A percentile compares a stretch with the other conserved stretches of the same genome.
phyloP scores from a whole-genome alignment of 2,113 vertebrate genomes.

The Syrmaticus mikado region DNA sequence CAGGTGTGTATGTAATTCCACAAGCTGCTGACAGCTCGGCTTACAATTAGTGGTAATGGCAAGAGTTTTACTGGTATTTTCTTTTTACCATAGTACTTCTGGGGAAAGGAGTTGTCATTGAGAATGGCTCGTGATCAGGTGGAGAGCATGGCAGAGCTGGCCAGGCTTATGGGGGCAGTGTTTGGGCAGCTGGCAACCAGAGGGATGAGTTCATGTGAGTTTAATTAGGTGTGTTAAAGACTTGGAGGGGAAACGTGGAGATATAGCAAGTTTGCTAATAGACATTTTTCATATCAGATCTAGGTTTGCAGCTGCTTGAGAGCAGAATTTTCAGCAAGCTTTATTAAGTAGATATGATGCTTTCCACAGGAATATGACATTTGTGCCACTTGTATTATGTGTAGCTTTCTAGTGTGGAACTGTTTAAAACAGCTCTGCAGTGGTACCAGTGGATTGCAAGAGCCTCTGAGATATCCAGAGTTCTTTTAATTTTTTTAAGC shows the following conservation, averaged over 20 bases:
- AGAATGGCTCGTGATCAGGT: not conserved
- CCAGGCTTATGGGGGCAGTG: not conserved
- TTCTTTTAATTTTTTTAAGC: not conserved
- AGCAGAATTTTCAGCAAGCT: slow-evolving; percentile 26
- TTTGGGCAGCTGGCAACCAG: slow-evolving; percentile 61
- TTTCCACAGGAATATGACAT: slow-evolving; percentile 11
- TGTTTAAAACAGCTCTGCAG: not conserved
- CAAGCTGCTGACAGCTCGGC: slow-evolving; percentile 69
- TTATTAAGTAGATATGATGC: slow-evolving; percentile 1
- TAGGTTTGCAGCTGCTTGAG: not conserved
- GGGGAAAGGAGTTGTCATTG: slow-evolving; percentile 50
- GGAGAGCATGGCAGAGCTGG: not conserved
- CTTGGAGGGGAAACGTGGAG: not conserved
- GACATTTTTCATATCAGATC: slow-evolving; percentile 28
- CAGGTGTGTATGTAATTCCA: slow-evolving; percentile 69
- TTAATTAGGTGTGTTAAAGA: slow-evolving; percentile 60
- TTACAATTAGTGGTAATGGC: slow-evolving; percentile 54
- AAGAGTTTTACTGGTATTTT: slow-evolving; percentile 27
- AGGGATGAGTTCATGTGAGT: slow-evolving; percentile 46
- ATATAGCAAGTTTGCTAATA: not conserved
- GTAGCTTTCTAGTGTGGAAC: not conserved
- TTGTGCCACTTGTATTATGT: not conserved
- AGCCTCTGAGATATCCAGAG: not conserved
- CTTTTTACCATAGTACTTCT: slow-evolving; percentile 20
- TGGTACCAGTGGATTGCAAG: not conserved